Evolutionary conservation across 2,888 invertebrate genomes (phyloP).

Genomic region (Cryptocheilus praepositus): DNA sequence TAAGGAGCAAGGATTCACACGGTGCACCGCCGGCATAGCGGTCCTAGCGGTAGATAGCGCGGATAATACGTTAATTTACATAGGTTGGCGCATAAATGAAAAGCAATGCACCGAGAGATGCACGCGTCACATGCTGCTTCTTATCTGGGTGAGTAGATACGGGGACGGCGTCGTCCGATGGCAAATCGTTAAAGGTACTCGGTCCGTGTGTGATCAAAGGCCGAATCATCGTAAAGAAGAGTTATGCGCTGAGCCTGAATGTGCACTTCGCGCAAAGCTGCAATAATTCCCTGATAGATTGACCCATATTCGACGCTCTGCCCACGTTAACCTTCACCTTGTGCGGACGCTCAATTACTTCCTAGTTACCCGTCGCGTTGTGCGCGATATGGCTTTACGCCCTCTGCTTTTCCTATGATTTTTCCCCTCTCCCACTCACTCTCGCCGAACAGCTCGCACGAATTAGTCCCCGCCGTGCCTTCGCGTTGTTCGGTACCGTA

Average conservation of each 20-base stretch:
- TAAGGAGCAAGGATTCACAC: slow-evolving; percentile 64
- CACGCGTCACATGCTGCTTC: background rate
- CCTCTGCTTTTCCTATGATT: background rate
- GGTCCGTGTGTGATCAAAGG: background rate
- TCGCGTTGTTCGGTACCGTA: slow-evolving; percentile 10
- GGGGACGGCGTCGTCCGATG: background rate
- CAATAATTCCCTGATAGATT: background rate
- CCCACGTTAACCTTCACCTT: background rate
- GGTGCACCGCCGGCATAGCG: slow-evolving; percentile 60
- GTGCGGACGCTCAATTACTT: slow-evolving; percentile 4
- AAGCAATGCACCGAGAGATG: slow-evolving; percentile 27
- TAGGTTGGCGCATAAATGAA: slow-evolving; percentile 54
- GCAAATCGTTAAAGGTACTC: background rate
- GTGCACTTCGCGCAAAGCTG: background rate
- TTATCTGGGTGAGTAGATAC: too few species aligned
- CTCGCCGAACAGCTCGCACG: background rate
- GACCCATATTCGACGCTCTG: slow-evolving; percentile 3
- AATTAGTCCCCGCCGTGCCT: background rate
- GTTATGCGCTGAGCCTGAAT: background rate
- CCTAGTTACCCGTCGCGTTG: background rate
- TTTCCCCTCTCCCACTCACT: background rate
- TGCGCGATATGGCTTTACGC: background rate
- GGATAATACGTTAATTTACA: slow-evolving; percentile 66
- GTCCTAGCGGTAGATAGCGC: slow-evolving; percentile 68
- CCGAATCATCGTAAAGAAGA: background rate